Evolutionary conservation across 2,113 vertebrate genomes (phyloP).

Genomic region (Crotophaga sulcirostris): DNA sequence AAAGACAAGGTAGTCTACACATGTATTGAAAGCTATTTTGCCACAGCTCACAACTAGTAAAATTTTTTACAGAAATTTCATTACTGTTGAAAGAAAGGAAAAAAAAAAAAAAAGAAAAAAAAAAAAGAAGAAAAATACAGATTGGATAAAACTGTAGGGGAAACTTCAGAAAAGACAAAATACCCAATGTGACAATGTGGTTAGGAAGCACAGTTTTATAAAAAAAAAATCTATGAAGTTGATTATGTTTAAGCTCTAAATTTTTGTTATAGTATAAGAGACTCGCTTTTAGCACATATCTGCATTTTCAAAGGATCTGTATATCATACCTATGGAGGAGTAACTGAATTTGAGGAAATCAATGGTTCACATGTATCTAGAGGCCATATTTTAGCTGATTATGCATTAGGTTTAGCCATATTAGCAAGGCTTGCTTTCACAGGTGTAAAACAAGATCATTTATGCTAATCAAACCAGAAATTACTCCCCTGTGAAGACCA

Average conservation of each 20-base stretch:
- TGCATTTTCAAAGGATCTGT: neutral
- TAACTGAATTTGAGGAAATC: neutral
- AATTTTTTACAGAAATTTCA: neutral
- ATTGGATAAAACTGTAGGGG: neutral
- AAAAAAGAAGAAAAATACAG: neutral
- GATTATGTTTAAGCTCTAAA: neutral
- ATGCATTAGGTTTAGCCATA: neutral
- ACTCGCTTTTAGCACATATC: neutral
- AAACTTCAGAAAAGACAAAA: neutral
- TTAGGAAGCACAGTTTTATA: neutral
- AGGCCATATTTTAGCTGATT: neutral
- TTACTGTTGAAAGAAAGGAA: neutral
- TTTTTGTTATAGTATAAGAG: neutral
- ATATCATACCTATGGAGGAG: neutral
- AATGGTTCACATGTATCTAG: neutral
- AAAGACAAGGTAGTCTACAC: neutral
- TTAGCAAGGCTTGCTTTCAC: neutral
- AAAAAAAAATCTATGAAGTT: neutral
- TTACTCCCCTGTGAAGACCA: neutral
- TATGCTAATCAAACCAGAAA: slow-evolving; percentile 15
- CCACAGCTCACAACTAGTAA: neutral
- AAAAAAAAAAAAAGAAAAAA: too few relatives aligned
- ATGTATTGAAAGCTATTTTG: neutral
- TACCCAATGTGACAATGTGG: neutral
- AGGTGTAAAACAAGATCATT: neutral